Evolutionary conservation across 2,113 vertebrate species (phyloP), one percentile per base, ranked within the genome.

Genomic region (Macheiramphus alcinus): DNA sequence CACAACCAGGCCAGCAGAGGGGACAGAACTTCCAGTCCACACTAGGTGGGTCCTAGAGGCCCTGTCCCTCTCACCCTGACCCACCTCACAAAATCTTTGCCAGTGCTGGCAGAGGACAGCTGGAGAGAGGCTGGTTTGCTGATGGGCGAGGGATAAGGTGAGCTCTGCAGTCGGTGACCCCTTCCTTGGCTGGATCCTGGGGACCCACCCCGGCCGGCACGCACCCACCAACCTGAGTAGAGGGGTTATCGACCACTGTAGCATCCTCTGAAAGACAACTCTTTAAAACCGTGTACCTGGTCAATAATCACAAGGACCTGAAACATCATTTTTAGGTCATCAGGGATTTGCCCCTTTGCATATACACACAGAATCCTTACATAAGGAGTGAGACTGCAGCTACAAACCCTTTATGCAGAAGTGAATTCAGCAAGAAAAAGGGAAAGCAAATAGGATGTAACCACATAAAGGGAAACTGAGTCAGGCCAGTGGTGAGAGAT

Each of bases 141-240:
- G 34, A 52, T 1, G 1, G 52, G 26, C 17, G 17, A 17, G 17
- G 43, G 43, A 21, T 48, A 66, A 48, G 43, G 32, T 14, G 26
- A 59, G 36, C 36, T 36, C 70, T 59, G 43, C 11, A 32, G 61
- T 15, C 2, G 3, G 52, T 56, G 65, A 16, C 25, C 45, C 29
- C 4, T 27, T 27, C 47, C 22, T 79, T 3, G 3, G 27, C 74
- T 38, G 47, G 34, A 22, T 47, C 22, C 9, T 0, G 0, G 36
- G 53, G 36, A 68, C 23, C 52, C 10, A 38, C 8, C 20, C 48
- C 4, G 1, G 26, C 32, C 40, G 47, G 15, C 26, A 36, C 0
- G 4, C 34, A 56, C 34, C 50, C 42, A 66, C 61, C 1, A 0
- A 22, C 56, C n/a, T 2, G 1, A 21, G 36, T 9, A 59, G 53